These are phyloP conservation scores for Thalassoma bifasciatum DNA, from an alignment of 2,113 vertebrate genomes.

Conservation along the genomic window DNA sequence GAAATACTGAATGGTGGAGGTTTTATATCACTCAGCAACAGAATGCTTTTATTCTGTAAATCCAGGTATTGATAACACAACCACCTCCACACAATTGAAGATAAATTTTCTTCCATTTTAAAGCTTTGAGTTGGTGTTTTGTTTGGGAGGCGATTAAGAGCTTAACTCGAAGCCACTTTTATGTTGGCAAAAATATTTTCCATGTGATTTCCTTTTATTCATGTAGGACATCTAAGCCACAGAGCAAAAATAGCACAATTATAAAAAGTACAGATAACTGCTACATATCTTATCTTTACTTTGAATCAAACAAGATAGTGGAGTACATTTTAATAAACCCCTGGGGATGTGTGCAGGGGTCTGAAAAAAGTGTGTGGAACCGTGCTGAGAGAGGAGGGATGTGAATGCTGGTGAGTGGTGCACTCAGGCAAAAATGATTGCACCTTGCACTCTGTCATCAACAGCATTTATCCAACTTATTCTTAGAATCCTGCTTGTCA, in stretches of 20 bases:
- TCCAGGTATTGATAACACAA: slow-evolving; percentile 41
- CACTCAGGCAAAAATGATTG: slow-evolving; percentile 35
- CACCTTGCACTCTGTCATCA: slow-evolving; percentile 20
- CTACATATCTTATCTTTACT: slow-evolving; percentile 13
- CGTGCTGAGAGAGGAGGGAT: slow-evolving; percentile 6
- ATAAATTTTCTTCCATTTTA: slow-evolving; percentile 20
- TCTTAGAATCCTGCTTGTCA: slow-evolving; percentile 19
- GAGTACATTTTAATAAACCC: slow-evolving; percentile 36
- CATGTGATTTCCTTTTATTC: neutral
- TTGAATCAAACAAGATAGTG: slow-evolving; percentile 30
- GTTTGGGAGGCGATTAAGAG: slow-evolving; percentile 28
- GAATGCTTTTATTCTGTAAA: slow-evolving; percentile 34
- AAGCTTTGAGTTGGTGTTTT: slow-evolving; percentile 37
- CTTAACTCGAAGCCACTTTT: slow-evolving; percentile 8
- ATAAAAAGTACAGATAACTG: slow-evolving; percentile 19
- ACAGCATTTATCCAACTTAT: slow-evolving; percentile 23
- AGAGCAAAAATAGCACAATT: neutral
- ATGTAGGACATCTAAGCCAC: neutral
- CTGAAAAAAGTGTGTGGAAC: slow-evolving; percentile 19
- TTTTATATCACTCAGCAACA: slow-evolving; percentile 39
- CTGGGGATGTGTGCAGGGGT: slow-evolving; percentile 35
- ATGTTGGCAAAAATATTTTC: slow-evolving; percentile 26
- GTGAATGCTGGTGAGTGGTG: slow-evolving; percentile 46
- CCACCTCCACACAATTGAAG: slow-evolving; percentile 13
- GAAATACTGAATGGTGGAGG: slow-evolving; percentile 20